Percentiles rank a stretch among this genome's conserved stretches.
These are phyloP conservation scores for Elachura formosa DNA, from an alignment of 2,113 vertebrate genomes.

Conservation along the genomic window DNA sequence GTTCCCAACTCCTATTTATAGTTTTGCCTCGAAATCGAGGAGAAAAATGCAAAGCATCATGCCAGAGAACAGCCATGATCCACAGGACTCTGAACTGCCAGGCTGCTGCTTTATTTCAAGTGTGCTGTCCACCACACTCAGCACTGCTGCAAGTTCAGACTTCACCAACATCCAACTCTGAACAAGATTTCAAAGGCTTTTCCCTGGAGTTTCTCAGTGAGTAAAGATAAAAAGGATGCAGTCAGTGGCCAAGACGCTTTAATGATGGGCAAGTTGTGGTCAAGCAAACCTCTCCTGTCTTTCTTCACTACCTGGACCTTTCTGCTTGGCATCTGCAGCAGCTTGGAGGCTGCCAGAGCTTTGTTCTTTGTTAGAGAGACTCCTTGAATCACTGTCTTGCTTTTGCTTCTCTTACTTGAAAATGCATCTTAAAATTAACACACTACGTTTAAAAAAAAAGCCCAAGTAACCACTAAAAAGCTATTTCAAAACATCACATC, in stretches of 20 bases:
- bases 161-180: neutral
- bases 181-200: neutral
- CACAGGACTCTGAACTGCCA: neutral
- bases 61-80: neutral
- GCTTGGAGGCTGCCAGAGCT: neutral
- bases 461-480: neutral
- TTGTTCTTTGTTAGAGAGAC: neutral
- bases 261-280: neutral
- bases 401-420: neutral
- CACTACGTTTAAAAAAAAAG: neutral
- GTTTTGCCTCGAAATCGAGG: neutral
- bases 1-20: slow-evolving; percentile 27
- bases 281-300: neutral
- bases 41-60: neutral
- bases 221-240: neutral
- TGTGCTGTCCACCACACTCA: neutral
- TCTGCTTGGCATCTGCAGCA: neutral
- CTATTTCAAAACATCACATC: neutral
- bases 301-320: neutral
- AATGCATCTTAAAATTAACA: neutral
- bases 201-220: neutral
- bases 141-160: neutral
- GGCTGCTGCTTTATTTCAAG: neutral
- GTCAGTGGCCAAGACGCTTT: neutral
- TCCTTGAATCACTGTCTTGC: neutral